phyloP scores from a whole-genome alignment of 2,113 vertebrate genomes.

The Sander vitreus region DNA sequence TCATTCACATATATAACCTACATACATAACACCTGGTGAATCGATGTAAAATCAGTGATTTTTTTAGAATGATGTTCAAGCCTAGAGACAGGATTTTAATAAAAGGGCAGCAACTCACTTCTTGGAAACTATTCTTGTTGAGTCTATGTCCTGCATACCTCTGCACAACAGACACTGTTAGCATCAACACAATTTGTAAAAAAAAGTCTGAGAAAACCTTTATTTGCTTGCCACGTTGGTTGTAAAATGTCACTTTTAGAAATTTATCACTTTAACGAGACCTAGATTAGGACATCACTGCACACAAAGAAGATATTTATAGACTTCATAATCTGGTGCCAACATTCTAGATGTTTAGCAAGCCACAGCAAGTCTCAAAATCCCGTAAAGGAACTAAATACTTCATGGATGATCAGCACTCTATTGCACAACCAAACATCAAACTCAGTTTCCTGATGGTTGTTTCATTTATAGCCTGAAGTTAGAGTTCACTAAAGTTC shows the following conservation, averaged over 20 bases:
- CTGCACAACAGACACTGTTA: background rate
- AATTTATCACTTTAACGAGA: constrained; percentile 2
- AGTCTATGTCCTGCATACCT: background rate
- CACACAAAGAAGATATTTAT: background rate
- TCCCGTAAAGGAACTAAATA: background rate
- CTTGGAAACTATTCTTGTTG: background rate
- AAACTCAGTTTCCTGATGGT: background rate
- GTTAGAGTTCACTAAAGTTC: background rate
- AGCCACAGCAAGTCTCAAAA: constrained; percentile 20
- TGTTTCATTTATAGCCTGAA: constrained; percentile 2
- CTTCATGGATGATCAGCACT: constrained; percentile 6
- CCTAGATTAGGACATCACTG: background rate
- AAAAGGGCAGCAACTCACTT: background rate
- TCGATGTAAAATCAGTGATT: background rate
- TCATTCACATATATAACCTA: background rate
- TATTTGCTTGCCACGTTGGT: background rate
- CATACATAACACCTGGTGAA: background rate
- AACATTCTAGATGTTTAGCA: background rate
- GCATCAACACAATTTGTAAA: background rate
- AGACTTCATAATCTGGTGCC: constrained; percentile 2
- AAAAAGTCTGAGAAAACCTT: background rate
- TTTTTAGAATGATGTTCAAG: background rate
- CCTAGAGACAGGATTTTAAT: background rate
- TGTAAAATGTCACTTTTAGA: background rate
- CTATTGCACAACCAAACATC: background rate